Percentiles rank a stretch among this genome's conserved stretches.
These are phyloP conservation scores for Hirudo medicinalis DNA, from an alignment of 1,140 invertebrate species.

Conservation along the genomic window DNA sequence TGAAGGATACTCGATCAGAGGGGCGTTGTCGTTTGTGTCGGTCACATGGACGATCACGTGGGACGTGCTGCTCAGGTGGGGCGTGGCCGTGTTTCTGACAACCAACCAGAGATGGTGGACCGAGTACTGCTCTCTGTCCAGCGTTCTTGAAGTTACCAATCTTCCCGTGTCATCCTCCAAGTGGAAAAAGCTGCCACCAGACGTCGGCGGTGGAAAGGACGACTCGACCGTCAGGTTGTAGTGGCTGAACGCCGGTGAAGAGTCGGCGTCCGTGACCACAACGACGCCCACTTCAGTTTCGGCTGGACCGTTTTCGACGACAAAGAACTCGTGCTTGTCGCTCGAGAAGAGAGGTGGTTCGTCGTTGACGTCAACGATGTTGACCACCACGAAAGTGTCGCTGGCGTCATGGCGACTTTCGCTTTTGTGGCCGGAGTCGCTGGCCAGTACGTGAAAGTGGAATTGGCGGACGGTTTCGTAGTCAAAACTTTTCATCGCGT, in stretches of 20 bases:
- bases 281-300: slow-evolving; percentile 24
- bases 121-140: slow-evolving; percentile 19
- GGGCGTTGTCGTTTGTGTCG: slow-evolving; percentile 24
- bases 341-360: slow-evolving; percentile 28
- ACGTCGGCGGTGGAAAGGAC: neutral
- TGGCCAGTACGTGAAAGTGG: neutral
- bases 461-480: slow-evolving; percentile 17
- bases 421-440: slow-evolving; percentile 10
- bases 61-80: slow-evolving; percentile 14
- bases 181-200: slow-evolving; percentile 10
- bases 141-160: slow-evolving; percentile 5
- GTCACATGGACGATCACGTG: slow-evolving; percentile 20
- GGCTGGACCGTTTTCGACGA: slow-evolving; percentile 26
- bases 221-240: slow-evolving; percentile 16
- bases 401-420: slow-evolving; percentile 10
- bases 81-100: neutral
- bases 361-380: slow-evolving; percentile 24
- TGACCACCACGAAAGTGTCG: slow-evolving; percentile 12
- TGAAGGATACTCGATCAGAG: slow-evolving; percentile 21
- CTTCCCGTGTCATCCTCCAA: slow-evolving; percentile 15
- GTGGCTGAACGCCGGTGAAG: slow-evolving; percentile 18
- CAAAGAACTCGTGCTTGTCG: slow-evolving; percentile 23
- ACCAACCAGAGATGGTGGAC: slow-evolving; percentile 14
- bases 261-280: slow-evolving; percentile 25
- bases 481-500: slow-evolving; percentile 3